phyloP scores from a whole-genome alignment of 2,113 vertebrate species.

The Gobiocypris rarus region DNA sequence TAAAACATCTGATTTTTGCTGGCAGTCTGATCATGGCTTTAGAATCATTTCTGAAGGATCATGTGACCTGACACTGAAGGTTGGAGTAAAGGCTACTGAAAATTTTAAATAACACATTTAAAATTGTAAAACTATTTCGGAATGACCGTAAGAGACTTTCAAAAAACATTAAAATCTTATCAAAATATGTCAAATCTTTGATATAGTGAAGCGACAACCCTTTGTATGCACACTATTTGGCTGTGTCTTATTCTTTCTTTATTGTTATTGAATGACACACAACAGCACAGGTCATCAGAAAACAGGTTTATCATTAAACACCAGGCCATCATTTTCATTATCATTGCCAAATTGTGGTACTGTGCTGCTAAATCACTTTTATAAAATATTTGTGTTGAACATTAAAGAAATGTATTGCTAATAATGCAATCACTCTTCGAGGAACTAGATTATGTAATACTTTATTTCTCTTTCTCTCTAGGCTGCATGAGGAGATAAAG shows the following conservation, averaged over 20 bases:
- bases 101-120: too few relatives aligned
- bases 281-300: neutral
- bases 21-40: too few relatives aligned
- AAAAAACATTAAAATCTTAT: too few relatives aligned
- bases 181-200: too few relatives aligned
- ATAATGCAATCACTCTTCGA: neutral
- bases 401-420: neutral
- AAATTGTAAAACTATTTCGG: too few relatives aligned
- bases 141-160: neutral
- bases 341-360: too few relatives aligned
- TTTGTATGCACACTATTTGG: neutral
- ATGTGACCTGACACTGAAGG: neutral
- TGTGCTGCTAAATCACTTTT: neutral
- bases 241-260: neutral
- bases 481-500: conserved; percentile 95
- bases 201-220: too few relatives aligned
- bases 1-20: too few relatives aligned
- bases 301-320: neutral
- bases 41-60: neutral
- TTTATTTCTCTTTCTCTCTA: conserved; percentile 57
- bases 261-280: neutral
- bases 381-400: neutral
- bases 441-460: neutral
- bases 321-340: too few relatives aligned
- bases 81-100: too few relatives aligned